A percentile compares a stretch with the other conserved stretches of the same genome.
Evolutionary conservation across 1,140 invertebrate genomes (phyloP).

Genomic region (Plectrocnemia conspersa): DNA sequence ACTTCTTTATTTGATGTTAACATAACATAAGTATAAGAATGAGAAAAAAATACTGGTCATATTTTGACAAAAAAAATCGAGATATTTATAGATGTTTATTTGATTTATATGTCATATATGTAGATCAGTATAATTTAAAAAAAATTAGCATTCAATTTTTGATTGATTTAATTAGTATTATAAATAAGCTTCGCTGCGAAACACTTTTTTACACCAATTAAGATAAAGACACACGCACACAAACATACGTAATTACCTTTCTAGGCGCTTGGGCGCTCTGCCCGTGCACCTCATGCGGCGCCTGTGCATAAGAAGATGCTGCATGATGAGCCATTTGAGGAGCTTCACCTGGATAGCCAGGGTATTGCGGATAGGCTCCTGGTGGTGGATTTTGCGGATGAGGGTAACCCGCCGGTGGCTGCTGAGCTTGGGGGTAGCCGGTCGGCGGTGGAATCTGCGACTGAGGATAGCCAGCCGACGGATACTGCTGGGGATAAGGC

Average conservation of each 20-base stretch:
- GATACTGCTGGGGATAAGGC: constrained; percentile 40
- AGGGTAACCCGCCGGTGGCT: constrained; percentile 23
- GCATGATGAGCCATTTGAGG: too few species aligned
- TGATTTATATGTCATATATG: too few species aligned
- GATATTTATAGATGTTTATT: too few species aligned
- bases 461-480: constrained; percentile 34
- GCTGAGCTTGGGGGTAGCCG: constrained; percentile 13
- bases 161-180: too few species aligned
- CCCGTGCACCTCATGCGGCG: constrained; percentile 19
- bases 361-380: constrained; percentile 22
- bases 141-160: too few species aligned
- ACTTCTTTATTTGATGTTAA: too few species aligned
- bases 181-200: too few species aligned
- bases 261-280: constrained; percentile 18
- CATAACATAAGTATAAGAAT: too few species aligned
- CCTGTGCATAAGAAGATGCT: constrained; percentile 20
- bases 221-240: not conserved
- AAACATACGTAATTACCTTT: constrained; percentile 28
- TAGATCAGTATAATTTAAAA: too few species aligned
- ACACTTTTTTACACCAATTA: too few species aligned
- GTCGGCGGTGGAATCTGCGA: constrained; percentile 11
- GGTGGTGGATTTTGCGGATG: constrained; percentile 32
- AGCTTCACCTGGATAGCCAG: constrained; percentile 36
- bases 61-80: too few species aligned
- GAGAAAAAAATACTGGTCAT: too few species aligned